Base-by-base conservation (phyloP, 2,888 invertebrate genomes). In the Hedya salicella region DNA sequence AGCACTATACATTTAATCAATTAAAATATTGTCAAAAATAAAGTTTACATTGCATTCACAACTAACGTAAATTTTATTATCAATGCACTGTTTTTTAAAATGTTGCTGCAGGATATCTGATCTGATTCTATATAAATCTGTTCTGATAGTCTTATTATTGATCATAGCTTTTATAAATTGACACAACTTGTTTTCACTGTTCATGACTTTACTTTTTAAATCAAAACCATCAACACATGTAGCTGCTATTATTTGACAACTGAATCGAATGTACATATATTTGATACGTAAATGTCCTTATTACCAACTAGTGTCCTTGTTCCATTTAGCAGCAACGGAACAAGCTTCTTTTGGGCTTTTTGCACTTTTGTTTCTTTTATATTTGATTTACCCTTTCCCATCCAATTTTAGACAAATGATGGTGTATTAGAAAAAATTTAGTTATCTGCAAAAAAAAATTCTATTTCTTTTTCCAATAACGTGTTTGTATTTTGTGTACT, bases 401-500 rank as follows among this genome's bases (percentile, higher is more conserved):
- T 65, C 68, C 62, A 68, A 66, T 69, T 67, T 54, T 68, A 62
- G 54, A 21, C 59, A 62, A 60, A 46, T 9, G 67, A 60, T 2
- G 69, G 67, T 16, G 65, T 48, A 57, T 62, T 40, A 30, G 62
- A 66, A 68, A 68, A 68, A 56, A 53, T 32, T 39, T 53, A 52
- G 56, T 67, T 39, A 52, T 56, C 44, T 62, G 62, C 49, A 4
- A 66, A 62, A 66, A 66, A 60, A 17, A 61, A 49, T 62, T 68
- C 50, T 50, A 50, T 61, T 66, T 68, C 40, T 42, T 17, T 42
- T 42, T 42, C 42, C 42, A 42, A 42, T 36, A 2, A 11, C 9
- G 42, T 42, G 13, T 9, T 42, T 16, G 14, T 9, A 16, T 42
- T 42, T 14, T 42, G 8, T 42, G 13, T 65, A 39, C 32, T 54